Conservation (phyloP, 1,140 invertebrate genomes). For the Drosophila lacteicornis region DNA sequence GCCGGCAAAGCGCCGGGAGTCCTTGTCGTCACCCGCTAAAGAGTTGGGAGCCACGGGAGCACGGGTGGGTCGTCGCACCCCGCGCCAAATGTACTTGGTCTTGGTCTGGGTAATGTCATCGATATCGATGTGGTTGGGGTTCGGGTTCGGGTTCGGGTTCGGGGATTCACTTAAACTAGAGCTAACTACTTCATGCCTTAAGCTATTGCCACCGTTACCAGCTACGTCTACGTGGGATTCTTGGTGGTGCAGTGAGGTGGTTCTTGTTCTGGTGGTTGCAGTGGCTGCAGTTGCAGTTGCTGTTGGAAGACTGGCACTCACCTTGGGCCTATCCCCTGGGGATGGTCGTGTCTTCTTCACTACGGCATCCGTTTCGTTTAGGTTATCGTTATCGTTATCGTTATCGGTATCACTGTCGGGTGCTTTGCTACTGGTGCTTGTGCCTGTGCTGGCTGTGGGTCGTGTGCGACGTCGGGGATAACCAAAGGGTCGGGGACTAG, state of each 20-base stretch:
- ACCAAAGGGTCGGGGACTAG: slow-evolving; percentile 87
- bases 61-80: slow-evolving; percentile 31
- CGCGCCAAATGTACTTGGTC: slow-evolving; percentile 46
- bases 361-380: slow-evolving; percentile 57
- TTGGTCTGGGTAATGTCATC: slow-evolving; percentile 28
- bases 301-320: slow-evolving; percentile 70
- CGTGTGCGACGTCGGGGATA: slow-evolving; percentile 84
- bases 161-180: slow-evolving; percentile 68
- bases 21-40: slow-evolving; percentile 42
- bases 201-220: slow-evolving; percentile 79
- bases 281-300: slow-evolving; percentile 14
- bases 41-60: slow-evolving; percentile 35
- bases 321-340: slow-evolving; percentile 75
- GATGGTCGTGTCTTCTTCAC: slow-evolving; percentile 65
- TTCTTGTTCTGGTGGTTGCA: slow-evolving; percentile 37
- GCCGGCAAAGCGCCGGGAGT: slow-evolving; percentile 70
- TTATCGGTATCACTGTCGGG: slow-evolving; percentile 35
- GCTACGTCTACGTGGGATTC: slow-evolving; percentile 56
- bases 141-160: neutral
- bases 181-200: slow-evolving; percentile 80
- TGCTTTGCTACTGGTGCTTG: slow-evolving; percentile 24
- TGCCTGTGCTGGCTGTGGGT: slow-evolving; percentile 53
- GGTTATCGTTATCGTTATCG: slow-evolving; percentile 44
- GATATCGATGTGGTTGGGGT: slow-evolving; percentile 21
- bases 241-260: slow-evolving; percentile 47